phyloP scores from a whole-genome alignment of 53 echinoderm and acorn worm genomes.

The Mesocentrotus franciscanus region DNA sequence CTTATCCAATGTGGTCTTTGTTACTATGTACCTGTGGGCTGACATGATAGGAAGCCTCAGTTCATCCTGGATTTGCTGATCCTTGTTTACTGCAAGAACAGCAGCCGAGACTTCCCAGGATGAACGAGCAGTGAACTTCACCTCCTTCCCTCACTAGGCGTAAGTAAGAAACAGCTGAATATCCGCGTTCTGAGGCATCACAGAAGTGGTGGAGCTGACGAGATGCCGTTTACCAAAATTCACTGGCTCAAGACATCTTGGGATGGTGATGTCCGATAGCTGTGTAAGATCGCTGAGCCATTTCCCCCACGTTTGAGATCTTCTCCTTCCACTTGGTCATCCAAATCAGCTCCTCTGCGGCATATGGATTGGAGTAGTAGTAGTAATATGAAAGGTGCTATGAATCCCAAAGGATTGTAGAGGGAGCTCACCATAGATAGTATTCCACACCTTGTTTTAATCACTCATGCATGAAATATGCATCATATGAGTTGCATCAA shows the following conservation, averaged over 20 bases:
- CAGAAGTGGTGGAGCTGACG: slow-evolving; percentile 65
- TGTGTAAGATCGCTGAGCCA: slow-evolving; percentile 57
- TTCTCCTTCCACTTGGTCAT: slow-evolving; percentile 51
- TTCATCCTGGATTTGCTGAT: too few species aligned
- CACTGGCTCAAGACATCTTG: background rate
- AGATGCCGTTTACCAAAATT: background rate
- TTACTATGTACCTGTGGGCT: too few species aligned
- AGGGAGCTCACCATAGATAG: slow-evolving; percentile 68
- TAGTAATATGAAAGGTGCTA: slow-evolving; percentile 74
- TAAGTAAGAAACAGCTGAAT: slow-evolving; percentile 73
- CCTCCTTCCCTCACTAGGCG: slow-evolving; percentile 44
- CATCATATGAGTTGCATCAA: too few species aligned
- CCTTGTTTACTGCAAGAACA: too few species aligned
- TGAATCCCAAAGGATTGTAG: slow-evolving; percentile 71
- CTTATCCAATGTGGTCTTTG: too few species aligned
- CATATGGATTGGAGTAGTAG: slow-evolving; percentile 69
- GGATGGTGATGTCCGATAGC: slow-evolving; percentile 11
- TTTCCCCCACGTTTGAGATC: too few species aligned
- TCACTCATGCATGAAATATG: too few species aligned
- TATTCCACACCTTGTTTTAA: slow-evolving; percentile 71
- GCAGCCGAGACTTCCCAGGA: slow-evolving; percentile 73
- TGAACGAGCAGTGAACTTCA: slow-evolving; percentile 65
- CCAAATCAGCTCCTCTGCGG: slow-evolving; percentile 52
- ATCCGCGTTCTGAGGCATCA: slow-evolving; percentile 70
- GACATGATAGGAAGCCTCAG: too few species aligned